A percentile compares a stretch with the other conserved stretches of the same genome.
Evolutionary conservation across 2,113 vertebrate species (phyloP).

Genomic region (Melanocharis versteri): DNA sequence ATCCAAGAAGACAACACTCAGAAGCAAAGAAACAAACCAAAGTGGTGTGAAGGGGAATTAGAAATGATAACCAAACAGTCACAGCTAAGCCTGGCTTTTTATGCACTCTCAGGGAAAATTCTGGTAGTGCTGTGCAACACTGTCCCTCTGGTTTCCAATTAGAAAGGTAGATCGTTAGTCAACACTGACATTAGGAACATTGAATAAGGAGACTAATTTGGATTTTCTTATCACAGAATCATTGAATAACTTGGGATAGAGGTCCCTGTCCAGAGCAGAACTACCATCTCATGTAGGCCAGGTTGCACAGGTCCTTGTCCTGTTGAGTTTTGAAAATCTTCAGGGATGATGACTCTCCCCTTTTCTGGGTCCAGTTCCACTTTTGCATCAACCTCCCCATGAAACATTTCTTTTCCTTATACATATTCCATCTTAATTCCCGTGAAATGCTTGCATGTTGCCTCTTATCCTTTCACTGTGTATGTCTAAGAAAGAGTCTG

Average conservation of each 20-base stretch:
- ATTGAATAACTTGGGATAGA: background rate
- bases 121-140: fast-evolving
- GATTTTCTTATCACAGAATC: background rate
- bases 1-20: background rate
- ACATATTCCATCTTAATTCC: background rate
- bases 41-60: background rate
- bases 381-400: background rate
- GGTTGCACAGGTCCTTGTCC: background rate
- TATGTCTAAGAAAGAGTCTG: background rate
- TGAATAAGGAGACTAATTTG: background rate
- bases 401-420: background rate
- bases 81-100: background rate
- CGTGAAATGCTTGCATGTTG: background rate
- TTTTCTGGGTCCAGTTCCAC: background rate
- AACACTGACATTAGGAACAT: background rate
- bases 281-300: background rate
- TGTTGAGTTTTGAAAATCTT: background rate
- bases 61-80: background rate
- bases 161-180: background rate
- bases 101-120: background rate
- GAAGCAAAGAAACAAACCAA: background rate
- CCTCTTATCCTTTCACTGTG: background rate
- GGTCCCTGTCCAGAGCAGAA: background rate
- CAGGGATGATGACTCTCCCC: background rate
- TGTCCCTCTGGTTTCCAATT: background rate